Evolutionary conservation across 2,113 vertebrate species (phyloP), one percentile per base, ranked within the genome.

Genomic region (Oncorhynchus keta): DNA sequence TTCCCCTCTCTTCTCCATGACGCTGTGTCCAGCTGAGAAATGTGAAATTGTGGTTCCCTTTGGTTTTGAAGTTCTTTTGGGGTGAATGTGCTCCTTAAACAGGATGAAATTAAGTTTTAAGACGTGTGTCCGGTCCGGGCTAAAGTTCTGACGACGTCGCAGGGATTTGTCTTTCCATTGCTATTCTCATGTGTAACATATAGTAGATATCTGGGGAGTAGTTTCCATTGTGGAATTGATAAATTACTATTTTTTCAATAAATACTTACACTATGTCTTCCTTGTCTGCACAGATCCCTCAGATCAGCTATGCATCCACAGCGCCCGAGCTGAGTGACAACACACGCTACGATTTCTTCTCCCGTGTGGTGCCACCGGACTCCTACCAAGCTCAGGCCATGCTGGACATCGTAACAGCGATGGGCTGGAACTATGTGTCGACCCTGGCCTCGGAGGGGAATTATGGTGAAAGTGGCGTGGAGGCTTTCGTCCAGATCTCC

Each of bases 251-350:
- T 55, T 55, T 18, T 14, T 1, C 51, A 55, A 4, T 55, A 55
- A 55, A 55, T 55, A 55, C 51, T 55, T 55, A 55, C 51, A 55
- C 51, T 18, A 4, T 5, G 16, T 16, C 16, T 55, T 55, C 3
- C 16, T 80, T 78, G 87, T 79, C 83, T 14, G 89, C 89, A 67
- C 91, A 96, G 95, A 96, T 96, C 93, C 95, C 95, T 95, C 95
- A 96, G 93, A 95, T 96, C 89, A 96, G 95, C 94, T 96, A 96
- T 94, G 95, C 95, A 91, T 96, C 95, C 76, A 96, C 95, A 84
- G 95, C 95, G 75, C 95, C 95, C 11, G 95, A 96, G 45, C 89
- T 93, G 79, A 94, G 92, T 0, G 92, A 93, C 83, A 90, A 90
- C 75, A 93, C 88, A 0, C 90, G 91, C 68, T 93, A 92, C 0